Conservation (phyloP, 2,888 invertebrate genomes). For the Epistrophe eligans region DNA sequence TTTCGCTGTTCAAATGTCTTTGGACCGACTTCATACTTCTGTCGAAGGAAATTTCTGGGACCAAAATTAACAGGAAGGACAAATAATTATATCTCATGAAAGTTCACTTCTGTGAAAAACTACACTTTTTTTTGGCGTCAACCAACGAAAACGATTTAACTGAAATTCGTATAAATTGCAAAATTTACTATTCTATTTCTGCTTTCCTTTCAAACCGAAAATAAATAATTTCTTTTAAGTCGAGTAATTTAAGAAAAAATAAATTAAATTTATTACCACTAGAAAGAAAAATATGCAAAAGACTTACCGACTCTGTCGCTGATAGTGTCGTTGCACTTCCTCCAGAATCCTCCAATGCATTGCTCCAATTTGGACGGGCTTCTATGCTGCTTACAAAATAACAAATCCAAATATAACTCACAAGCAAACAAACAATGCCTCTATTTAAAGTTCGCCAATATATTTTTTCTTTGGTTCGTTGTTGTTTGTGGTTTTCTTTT, state of each 20-base stretch:
- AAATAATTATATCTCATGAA: too few species aligned
- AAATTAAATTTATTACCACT: neutral
- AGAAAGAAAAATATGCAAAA: neutral
- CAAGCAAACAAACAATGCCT: slow-evolving; percentile 45
- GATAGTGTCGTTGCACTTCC: slow-evolving; percentile 47
- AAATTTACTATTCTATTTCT: too few species aligned
- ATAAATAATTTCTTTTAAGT: too few species aligned
- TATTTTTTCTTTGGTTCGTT: slow-evolving; percentile 38
- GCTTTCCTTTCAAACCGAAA: too few species aligned
- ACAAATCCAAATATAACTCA: slow-evolving; percentile 78
- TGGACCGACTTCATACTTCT: too few species aligned
- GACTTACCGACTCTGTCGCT: slow-evolving; percentile 52
- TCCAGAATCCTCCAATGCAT: slow-evolving; percentile 44
- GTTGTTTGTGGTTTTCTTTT: slow-evolving; percentile 21
- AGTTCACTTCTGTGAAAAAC: too few species aligned
- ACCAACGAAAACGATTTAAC: too few species aligned
- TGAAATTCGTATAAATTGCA: too few species aligned
- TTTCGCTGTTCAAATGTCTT: too few species aligned
- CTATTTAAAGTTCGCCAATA: slow-evolving; percentile 26
- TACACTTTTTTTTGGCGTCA: too few species aligned
- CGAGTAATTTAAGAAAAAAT: neutral
- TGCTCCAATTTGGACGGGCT: slow-evolving; percentile 81
- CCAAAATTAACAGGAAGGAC: too few species aligned
- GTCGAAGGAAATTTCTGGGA: too few species aligned
- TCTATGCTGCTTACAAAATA: slow-evolving; percentile 79